Evolutionary conservation across 1,140 invertebrate species (phyloP), one percentile per base, ranked within the genome.

Genomic region (Aphaenogaster rudis): DNA sequence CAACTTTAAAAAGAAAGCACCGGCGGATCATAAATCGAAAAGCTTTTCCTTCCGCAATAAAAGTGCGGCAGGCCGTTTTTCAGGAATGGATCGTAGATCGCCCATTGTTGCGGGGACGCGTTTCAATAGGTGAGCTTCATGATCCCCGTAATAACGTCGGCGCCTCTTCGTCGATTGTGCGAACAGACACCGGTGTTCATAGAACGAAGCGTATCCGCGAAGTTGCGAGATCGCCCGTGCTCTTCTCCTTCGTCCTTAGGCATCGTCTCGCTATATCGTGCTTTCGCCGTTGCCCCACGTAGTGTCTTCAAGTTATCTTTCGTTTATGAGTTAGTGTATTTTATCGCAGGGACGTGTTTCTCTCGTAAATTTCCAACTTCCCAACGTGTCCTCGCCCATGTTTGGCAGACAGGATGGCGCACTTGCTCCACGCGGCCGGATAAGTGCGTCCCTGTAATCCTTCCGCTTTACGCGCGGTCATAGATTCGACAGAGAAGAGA

Each of bases 311-410:
- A 90, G 91, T 93, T 93, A 94, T 92, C 92, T 93, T 90, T 90
- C 93, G 91, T 93, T 94, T 94, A 94, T 94, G 92, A 94, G 92
- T 92, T 85, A 54, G 89, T 92, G 90, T 92, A 93, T 92, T 93
- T 93, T 94, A 93, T 93, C 90, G 91, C 80, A 77, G 85, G 86
- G 91, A 91, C 93, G 93, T 94, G 92, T 93, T 93, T 94, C 93
- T 88, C 88, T 92, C 93, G 89, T 94, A 94, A 94, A 94, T 93
- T 92, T 86, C 78, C 76, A 93, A 94, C 87, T 93, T 94, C 88
- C 88, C 78, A 57, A 66, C 82, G 81, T 88, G 79, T 86, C 78
- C 90, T 88, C 88, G 91, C 86, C 69, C 21, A 64, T 69, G 72
- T 21, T 28, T 61, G 67, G 39, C 67, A 71, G 54, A 81, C 69